phyloP scores from a whole-genome alignment of 2,113 vertebrate genomes.

The Aythya baeri region DNA sequence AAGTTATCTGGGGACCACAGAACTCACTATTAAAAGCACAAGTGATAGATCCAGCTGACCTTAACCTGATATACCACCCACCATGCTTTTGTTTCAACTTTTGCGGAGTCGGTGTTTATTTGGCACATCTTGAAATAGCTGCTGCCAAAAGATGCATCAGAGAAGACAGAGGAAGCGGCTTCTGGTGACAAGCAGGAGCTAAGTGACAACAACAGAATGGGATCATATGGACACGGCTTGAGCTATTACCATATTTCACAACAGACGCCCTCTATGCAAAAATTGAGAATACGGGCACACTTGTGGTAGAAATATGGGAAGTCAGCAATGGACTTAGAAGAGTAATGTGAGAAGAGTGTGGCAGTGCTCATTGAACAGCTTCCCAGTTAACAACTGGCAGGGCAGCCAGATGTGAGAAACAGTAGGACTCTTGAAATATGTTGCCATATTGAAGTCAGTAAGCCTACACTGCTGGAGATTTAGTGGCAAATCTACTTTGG shows the following conservation, averaged over 20 bases:
- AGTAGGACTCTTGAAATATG: not conserved
- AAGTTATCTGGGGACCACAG: not conserved
- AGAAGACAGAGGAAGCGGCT: not conserved
- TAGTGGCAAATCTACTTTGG: not conserved
- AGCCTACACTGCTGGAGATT: not conserved
- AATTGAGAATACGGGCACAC: not conserved
- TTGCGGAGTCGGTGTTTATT: not conserved
- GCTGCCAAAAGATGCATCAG: conserved; percentile 39
- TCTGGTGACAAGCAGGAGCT: not conserved
- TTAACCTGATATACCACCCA: not conserved
- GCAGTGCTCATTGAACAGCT: not conserved
- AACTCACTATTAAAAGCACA: not conserved
- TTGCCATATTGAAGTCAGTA: not conserved
- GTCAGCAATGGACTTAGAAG: not conserved
- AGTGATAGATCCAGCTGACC: not conserved
- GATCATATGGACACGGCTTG: not conserved
- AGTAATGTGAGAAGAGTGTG: not conserved
- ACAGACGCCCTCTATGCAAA: not conserved
- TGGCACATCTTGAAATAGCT: not conserved
- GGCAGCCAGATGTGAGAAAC: not conserved
- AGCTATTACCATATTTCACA: not conserved
- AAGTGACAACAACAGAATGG: not conserved
- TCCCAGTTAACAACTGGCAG: not conserved
- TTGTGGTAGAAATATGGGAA: not conserved
- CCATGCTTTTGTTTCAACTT: not conserved